phyloP scores from a whole-genome alignment of 30 jellyfish, hydroid and myxozoan species.

The Catostylus mosaicus region DNA sequence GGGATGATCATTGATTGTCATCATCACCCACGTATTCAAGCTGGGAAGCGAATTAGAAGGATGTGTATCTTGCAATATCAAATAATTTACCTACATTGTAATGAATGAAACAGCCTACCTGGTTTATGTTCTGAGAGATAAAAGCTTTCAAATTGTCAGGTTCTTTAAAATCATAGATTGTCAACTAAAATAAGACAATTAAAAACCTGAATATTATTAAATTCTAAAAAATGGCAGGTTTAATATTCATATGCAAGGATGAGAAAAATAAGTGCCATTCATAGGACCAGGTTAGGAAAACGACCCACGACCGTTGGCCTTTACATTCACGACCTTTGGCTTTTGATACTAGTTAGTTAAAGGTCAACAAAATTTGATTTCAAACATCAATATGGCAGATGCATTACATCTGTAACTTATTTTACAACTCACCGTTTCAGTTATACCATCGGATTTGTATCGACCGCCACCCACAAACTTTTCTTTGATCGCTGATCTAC shows the following conservation, averaged over 20 bases:
- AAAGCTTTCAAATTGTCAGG: constrained; percentile 50
- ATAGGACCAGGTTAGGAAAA: too few relatives aligned
- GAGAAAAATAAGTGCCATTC: too few relatives aligned
- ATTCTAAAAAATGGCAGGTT: too few relatives aligned
- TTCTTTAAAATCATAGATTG: constrained; percentile 35
- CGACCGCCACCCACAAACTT: constrained; percentile 71
- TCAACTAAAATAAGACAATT: constrained; percentile 46
- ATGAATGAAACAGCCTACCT: constrained; percentile 16
- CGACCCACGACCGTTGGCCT: too few relatives aligned
- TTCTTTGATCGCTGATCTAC: constrained; percentile 50
- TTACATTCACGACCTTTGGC: too few relatives aligned
- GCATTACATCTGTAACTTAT: too few relatives aligned
- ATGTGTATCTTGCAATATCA: background rate
- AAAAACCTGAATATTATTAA: background rate
- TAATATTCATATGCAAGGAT: too few relatives aligned
- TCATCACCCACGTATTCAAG: background rate
- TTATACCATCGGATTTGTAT: constrained; percentile 62
- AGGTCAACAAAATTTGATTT: too few relatives aligned
- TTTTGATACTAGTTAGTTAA: too few relatives aligned
- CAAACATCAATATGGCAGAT: too few relatives aligned
- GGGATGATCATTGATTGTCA: background rate
- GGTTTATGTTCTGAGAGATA: constrained; percentile 53
- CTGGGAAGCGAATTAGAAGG: background rate
- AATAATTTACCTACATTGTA: background rate
- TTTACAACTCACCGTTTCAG: constrained; percentile 61